Percentiles rank a stretch among this genome's conserved stretches.
Conservation (phyloP, 2,888 invertebrate genomes). For the Diaperis boleti region DNA sequence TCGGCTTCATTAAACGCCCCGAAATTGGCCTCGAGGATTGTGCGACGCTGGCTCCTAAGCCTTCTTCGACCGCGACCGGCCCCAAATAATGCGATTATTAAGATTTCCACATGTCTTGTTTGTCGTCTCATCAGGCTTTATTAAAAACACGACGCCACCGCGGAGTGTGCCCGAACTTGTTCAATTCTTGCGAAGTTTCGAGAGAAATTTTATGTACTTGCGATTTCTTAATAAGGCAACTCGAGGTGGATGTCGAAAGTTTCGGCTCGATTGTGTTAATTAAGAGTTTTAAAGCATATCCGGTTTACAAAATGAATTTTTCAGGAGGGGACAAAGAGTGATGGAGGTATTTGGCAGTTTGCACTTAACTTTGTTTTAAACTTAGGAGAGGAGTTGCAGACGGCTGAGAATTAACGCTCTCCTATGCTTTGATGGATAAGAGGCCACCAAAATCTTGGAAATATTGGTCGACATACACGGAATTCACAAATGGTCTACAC, state of each 20-base stretch:
- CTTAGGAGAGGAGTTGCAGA: too few relatives aligned
- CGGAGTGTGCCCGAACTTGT: constrained; percentile 4
- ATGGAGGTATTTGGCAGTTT: too few relatives aligned
- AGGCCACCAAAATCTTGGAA: too few relatives aligned
- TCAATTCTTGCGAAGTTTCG: constrained; percentile 14
- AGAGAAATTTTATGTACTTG: constrained; percentile 20
- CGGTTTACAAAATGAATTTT: too few relatives aligned
- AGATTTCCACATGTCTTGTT: constrained; percentile 29
- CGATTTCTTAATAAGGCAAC: constrained; percentile 18
- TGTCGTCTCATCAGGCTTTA: constrained; percentile 30
- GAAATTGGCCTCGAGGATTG: constrained; percentile 34
- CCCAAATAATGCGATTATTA: constrained; percentile 28
- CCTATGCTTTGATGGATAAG: too few relatives aligned
- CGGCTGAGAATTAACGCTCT: too few relatives aligned
- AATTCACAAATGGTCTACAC: too few relatives aligned
- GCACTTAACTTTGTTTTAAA: too few relatives aligned
- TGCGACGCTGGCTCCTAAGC: constrained; percentile 21
- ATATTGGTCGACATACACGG: too few relatives aligned
- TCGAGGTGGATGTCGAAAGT: not conserved
- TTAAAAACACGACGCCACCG: constrained; percentile 23
- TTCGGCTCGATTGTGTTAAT: not conserved
- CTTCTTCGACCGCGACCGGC: constrained; percentile 18
- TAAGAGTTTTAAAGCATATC: not conserved
- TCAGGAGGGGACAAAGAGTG: too few relatives aligned
- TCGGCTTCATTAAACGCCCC: constrained; percentile 43